phyloP scores from a whole-genome alignment of 2,113 vertebrate genomes.

The Poecilia latipinna region DNA sequence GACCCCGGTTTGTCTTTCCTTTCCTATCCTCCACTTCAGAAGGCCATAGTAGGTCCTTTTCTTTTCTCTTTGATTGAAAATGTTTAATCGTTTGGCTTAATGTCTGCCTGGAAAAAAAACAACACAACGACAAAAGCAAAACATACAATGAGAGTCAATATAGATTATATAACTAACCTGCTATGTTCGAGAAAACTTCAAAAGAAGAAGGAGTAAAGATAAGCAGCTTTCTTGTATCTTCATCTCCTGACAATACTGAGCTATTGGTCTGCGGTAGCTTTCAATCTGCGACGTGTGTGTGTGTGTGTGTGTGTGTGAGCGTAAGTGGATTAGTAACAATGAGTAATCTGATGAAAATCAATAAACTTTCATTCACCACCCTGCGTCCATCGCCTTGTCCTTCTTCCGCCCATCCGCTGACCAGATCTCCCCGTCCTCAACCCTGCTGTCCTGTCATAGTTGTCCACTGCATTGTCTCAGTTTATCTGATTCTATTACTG shows the following conservation, averaged over 20 bases:
- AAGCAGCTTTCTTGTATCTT: neutral
- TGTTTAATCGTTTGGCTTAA: too few relatives aligned
- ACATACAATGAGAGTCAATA: too few relatives aligned
- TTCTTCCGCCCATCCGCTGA: conserved; percentile 12
- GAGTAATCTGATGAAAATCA: conserved; percentile 61
- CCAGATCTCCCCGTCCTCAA: neutral
- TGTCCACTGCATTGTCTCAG: neutral
- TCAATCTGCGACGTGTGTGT: neutral
- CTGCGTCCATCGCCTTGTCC: conserved; percentile 14
- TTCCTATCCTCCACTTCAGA: too few relatives aligned
- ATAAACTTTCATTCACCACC: conserved; percentile 39
- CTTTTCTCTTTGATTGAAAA: too few relatives aligned
- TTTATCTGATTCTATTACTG: conserved; percentile 12
- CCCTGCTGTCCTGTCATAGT: conserved; percentile 1
- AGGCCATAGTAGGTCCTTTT: too few relatives aligned
- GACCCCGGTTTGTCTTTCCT: too few relatives aligned
- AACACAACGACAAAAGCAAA: too few relatives aligned
- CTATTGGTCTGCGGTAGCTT: neutral
- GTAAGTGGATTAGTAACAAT: conserved; percentile 65
- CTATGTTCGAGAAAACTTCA: too few relatives aligned
- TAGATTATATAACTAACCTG: too few relatives aligned
- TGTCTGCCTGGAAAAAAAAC: too few relatives aligned
- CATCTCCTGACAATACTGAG: neutral
- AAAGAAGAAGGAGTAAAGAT: too few relatives aligned
- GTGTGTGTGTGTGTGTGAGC: conserved; percentile 29